Conservation (phyloP, 1,140 invertebrate species). For the Potamilus streckersoni region DNA sequence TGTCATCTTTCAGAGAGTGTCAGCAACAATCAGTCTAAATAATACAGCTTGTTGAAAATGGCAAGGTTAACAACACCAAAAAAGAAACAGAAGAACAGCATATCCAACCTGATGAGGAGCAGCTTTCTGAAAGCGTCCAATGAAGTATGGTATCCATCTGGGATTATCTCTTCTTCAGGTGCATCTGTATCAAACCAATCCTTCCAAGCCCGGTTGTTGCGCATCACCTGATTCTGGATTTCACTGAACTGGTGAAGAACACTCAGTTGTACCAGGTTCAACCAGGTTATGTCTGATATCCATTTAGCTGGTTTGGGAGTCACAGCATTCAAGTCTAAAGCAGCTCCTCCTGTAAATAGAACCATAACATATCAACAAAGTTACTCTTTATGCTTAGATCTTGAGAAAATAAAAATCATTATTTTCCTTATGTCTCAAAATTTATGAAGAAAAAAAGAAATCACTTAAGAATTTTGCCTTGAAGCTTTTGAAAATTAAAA, state of each 20-base stretch:
- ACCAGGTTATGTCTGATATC: conserved; percentile 96
- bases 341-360: conserved; percentile 80
- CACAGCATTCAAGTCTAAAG: conserved; percentile 92
- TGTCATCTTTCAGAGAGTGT: too few species aligned
- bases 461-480: too few species aligned
- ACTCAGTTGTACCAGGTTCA: conserved; percentile 94
- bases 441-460: too few species aligned
- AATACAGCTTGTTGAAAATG: too few species aligned
- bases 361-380: too few species aligned
- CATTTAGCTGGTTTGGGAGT: conserved; percentile 92
- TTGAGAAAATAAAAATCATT: too few species aligned
- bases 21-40: too few species aligned
- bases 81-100: too few species aligned
- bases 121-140: conserved; percentile 91
- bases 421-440: too few species aligned
- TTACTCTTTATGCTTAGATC: too few species aligned
- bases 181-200: conserved; percentile 93
- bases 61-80: too few species aligned
- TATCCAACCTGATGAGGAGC: conserved; percentile 79
- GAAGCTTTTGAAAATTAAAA: too few species aligned
- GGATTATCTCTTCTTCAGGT: conserved; percentile 90
- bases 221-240: conserved; percentile 82
- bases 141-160: conserved; percentile 87
- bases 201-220: conserved; percentile 84
- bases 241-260: conserved; percentile 84